Conservation (phyloP, 2,113 vertebrate genomes). For the Pyxicephalus adspersus region DNA sequence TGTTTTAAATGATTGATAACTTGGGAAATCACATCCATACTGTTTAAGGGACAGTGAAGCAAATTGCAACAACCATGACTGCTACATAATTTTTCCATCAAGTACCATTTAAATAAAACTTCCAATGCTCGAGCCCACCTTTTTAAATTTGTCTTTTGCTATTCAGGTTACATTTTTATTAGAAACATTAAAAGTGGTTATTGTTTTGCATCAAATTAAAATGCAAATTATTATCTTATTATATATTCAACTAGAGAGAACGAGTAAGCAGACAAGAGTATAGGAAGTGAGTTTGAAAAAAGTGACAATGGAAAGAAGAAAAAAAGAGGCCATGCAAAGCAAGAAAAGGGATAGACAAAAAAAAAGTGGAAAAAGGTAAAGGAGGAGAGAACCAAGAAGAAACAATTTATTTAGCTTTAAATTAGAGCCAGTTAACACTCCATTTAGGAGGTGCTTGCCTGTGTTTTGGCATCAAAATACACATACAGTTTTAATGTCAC, state of each 20-base stretch:
- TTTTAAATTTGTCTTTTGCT: slow-evolving; percentile 52
- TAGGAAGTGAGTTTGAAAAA: background rate
- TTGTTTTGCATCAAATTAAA: slow-evolving; percentile 48
- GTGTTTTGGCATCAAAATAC: too few species aligned
- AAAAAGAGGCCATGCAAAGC: background rate
- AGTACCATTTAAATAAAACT: slow-evolving; percentile 49
- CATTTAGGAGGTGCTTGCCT: too few species aligned
- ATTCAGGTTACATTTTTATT: slow-evolving; percentile 55
- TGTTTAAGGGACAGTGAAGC: slow-evolving; percentile 62
- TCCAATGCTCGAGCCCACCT: slow-evolving; percentile 52
- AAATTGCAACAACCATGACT: slow-evolving; percentile 63
- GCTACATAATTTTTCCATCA: slow-evolving; percentile 54
- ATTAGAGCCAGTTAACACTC: too few species aligned
- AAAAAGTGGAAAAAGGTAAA: too few species aligned
- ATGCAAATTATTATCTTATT: slow-evolving; percentile 30
- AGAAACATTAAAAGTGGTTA: slow-evolving; percentile 55
- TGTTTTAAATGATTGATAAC: slow-evolving; percentile 73
- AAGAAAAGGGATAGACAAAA: too few species aligned
- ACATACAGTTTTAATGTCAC: too few species aligned
- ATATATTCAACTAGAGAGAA: background rate
- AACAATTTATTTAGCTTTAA: too few species aligned
- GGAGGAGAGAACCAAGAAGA: too few species aligned
- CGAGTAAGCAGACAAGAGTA: background rate
- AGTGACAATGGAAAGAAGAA: background rate
- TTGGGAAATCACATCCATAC: slow-evolving; percentile 67